Evolutionary conservation across 2,888 invertebrate species (phyloP).

Genomic region (Amphiduros pacificus): DNA sequence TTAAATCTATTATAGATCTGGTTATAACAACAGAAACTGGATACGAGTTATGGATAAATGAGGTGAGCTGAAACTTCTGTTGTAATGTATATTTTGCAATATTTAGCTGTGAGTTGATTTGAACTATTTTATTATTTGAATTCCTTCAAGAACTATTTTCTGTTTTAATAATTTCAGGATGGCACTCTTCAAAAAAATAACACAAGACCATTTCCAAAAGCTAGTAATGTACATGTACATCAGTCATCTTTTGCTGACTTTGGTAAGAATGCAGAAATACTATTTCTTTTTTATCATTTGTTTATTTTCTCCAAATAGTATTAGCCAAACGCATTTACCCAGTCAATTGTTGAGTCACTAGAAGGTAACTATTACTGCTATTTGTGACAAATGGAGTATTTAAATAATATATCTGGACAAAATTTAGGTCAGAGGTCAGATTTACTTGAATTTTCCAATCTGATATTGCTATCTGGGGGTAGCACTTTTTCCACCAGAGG

Average conservation of each 20-base stretch:
- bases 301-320: not conserved
- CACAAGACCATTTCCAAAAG: not conserved
- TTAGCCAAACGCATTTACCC: not conserved
- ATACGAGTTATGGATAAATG: slow-evolving; percentile 16
- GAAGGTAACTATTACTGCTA: too few species aligned
- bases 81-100: too few species aligned
- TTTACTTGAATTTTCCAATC: too few species aligned
- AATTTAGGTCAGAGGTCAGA: too few species aligned
- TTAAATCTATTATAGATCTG: slow-evolving; percentile 17
- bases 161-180: not conserved
- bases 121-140: too few species aligned
- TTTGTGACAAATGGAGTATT: too few species aligned
- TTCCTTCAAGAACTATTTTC: too few species aligned
- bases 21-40: slow-evolving; percentile 6
- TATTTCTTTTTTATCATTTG: not conserved
- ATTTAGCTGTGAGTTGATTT: too few species aligned
- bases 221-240: not conserved
- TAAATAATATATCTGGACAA: too few species aligned
- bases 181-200: not conserved
- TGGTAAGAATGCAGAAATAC: not conserved
- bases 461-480: too few species aligned
- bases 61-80: not conserved
- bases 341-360: too few species aligned
- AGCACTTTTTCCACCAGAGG: too few species aligned
- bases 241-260: slow-evolving; percentile 6